Evolutionary conservation across 1,140 invertebrate species (phyloP).

Genomic region (Drosophila lacertosa): DNA sequence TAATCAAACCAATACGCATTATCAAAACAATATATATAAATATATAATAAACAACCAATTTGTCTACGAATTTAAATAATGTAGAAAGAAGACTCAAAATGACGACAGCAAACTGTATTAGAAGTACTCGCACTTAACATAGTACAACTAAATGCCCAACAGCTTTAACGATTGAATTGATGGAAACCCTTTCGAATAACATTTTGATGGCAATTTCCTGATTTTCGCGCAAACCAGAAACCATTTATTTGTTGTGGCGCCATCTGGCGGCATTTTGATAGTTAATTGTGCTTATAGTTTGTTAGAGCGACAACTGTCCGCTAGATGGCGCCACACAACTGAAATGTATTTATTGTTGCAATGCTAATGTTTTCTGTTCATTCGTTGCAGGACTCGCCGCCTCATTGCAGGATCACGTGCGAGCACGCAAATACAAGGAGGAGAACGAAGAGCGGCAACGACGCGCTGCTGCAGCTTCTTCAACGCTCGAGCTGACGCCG

Average conservation of each 20-base stretch:
- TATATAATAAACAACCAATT: constrained; percentile 10
- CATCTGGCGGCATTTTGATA: neutral
- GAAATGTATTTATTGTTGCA: neutral
- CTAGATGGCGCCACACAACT: constrained; percentile 1
- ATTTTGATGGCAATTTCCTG: neutral
- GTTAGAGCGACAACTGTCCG: neutral
- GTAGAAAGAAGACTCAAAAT: constrained; percentile 24
- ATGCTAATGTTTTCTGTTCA: neutral
- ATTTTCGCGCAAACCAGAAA: neutral
- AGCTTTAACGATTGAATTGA: constrained; percentile 4
- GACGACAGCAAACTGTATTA: constrained; percentile 22
- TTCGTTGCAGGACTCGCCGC: constrained; percentile 88
- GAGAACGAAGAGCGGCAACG: constrained; percentile 84
- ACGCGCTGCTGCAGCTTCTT: constrained; percentile 60
- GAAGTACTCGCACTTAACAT: constrained; percentile 7
- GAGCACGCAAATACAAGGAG: constrained; percentile 88
- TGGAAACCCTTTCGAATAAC: constrained; percentile 3
- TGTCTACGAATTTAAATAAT: constrained; percentile 17
- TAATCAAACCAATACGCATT: neutral
- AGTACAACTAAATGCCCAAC: neutral
- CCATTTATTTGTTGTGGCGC: constrained; percentile 1
- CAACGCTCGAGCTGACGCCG: constrained; percentile 36
- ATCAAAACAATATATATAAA: neutral
- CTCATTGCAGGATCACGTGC: constrained; percentile 90
- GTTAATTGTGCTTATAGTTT: neutral